A percentile compares a stretch with the other conserved stretches of the same genome.
These are phyloP conservation scores for Eptatretus atami DNA, from an alignment of 2,797 vertebrate species.

Conservation along the genomic window DNA sequence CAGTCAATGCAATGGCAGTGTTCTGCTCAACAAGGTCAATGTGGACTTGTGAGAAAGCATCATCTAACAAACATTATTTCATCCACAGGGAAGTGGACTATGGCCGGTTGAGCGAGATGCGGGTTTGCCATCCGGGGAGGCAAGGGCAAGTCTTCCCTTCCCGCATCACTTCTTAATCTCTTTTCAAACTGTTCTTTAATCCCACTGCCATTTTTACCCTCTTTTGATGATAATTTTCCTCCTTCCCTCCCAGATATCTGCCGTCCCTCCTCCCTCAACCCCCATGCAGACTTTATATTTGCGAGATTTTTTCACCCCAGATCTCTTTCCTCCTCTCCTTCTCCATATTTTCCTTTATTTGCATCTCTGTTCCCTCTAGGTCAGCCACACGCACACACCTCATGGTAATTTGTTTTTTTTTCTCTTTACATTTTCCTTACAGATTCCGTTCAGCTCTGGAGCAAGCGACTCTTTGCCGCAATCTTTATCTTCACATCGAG, in stretches of 20 bases:
- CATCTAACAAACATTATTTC: too few species aligned
- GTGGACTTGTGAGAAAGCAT: too few species aligned
- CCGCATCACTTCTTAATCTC: neutral
- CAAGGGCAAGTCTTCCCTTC: too few species aligned
- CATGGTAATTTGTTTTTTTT: neutral
- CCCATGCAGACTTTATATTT: neutral
- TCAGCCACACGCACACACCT: neutral
- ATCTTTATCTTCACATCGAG: too few species aligned
- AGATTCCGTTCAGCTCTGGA: too few species aligned
- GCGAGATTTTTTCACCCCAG: neutral
- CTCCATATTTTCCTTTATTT: neutral
- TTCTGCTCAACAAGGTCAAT: too few species aligned
- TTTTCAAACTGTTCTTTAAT: neutral
- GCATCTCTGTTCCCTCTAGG: neutral
- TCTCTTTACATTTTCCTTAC: too few species aligned
- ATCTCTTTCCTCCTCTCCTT: neutral
- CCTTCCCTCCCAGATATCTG: neutral
- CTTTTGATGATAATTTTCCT: neutral
- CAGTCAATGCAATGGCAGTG: too few species aligned
- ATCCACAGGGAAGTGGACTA: too few species aligned
- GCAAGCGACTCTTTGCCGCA: too few species aligned
- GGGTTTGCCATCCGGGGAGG: too few species aligned
- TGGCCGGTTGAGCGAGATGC: too few species aligned
- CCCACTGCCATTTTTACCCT: neutral
- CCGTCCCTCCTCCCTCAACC: neutral